Conservation (phyloP, 2,113 vertebrate genomes). For the Clarias gariepinus region DNA sequence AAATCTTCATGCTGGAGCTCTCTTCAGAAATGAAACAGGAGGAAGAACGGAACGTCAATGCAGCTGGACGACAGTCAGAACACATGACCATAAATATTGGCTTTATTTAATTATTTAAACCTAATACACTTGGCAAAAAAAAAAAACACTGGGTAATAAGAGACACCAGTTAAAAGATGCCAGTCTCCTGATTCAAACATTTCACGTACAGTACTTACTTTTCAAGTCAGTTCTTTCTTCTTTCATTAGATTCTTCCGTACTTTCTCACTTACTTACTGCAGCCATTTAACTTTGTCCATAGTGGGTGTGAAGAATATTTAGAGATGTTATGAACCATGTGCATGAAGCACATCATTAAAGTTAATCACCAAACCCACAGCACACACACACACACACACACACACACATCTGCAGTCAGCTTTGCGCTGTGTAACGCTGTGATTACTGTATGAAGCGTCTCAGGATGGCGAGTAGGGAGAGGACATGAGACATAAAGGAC, state of each 20-base stretch:
- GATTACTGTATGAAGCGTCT: background rate
- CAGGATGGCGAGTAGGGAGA: background rate
- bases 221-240: too few relatives aligned
- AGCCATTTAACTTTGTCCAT: too few relatives aligned
- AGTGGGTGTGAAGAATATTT: background rate
- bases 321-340: background rate
- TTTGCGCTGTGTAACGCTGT: background rate
- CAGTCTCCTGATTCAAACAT: too few relatives aligned
- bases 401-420: background rate
- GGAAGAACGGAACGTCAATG: background rate
- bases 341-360: background rate
- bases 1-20: background rate
- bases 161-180: too few relatives aligned
- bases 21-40: constrained; percentile 14
- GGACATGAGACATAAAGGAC: background rate
- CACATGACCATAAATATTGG: background rate
- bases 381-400: background rate
- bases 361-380: background rate
- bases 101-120: background rate
- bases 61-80: background rate
- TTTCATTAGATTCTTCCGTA: too few relatives aligned
- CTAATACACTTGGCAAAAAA: background rate
- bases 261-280: too few relatives aligned
- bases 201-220: too few relatives aligned
- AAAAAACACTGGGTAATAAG: background rate